These are phyloP conservation scores for Morone chrysops DNA, from an alignment of 2,113 vertebrate genomes.

Conservation along the genomic window DNA sequence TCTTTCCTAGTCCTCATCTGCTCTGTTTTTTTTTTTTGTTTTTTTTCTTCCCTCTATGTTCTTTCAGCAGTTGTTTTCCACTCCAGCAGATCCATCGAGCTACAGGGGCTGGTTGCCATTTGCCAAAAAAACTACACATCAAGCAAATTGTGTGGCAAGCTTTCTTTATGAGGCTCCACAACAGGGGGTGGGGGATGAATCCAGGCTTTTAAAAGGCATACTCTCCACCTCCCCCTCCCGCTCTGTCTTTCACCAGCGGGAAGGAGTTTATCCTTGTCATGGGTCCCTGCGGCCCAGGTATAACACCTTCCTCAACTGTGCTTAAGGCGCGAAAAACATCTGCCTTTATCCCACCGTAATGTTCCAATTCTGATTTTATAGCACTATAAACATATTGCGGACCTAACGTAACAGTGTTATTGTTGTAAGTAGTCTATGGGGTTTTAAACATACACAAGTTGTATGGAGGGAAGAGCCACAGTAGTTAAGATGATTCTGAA, in stretches of 20 bases:
- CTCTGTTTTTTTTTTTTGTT: conserved; percentile 27
- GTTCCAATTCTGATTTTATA: conserved; percentile 68
- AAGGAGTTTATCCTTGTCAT: conserved; percentile 48
- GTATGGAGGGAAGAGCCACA: background rate
- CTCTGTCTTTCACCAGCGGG: conserved; percentile 12
- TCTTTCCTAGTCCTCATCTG: conserved; percentile 29
- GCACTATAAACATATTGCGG: conserved; percentile 60
- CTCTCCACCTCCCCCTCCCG: background rate
- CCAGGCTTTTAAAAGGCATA: conserved; percentile 23
- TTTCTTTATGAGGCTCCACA: conserved; percentile 52
- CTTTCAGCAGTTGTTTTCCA: conserved; percentile 59
- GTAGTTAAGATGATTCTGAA: conserved; percentile 10
- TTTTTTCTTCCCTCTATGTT: conserved; percentile 4
- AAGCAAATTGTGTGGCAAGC: conserved; percentile 70
- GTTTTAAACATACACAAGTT: conserved; percentile 50
- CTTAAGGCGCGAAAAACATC: conserved; percentile 60
- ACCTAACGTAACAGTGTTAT: conserved; percentile 39
- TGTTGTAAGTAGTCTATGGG: conserved; percentile 57
- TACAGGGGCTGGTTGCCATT: conserved; percentile 63
- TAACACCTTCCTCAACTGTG: conserved; percentile 63
- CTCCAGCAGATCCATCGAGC: conserved; percentile 59
- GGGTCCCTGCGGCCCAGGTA: conserved; percentile 49
- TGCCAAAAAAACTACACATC: conserved; percentile 56
- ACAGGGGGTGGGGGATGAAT: conserved; percentile 30
- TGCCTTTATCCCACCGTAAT: conserved; percentile 54